Base-by-base conservation (phyloP, 2,888 invertebrate genomes). In the Dione vanillae region DNA sequence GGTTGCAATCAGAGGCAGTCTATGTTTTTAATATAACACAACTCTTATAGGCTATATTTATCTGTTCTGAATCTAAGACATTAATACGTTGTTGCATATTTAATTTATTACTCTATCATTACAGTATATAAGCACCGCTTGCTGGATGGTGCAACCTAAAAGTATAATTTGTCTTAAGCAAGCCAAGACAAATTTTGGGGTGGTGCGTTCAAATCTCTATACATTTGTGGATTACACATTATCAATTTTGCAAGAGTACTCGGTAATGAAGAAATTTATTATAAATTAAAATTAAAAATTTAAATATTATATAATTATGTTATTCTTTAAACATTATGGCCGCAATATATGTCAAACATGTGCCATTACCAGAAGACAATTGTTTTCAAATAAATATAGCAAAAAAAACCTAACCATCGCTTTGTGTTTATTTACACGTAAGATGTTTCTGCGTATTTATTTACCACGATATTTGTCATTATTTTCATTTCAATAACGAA, bases 101-200 rank as follows among this genome's bases (percentile, higher is more conserved):
- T 37, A 54, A 37, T 54, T 37, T 37, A 10, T 37, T 11, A 37
- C 27, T 54, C 20, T 35, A 54, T 54, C 37, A 54, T 54, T 54
- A 10, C 10, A 27, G 37, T 54, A 16, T 27, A 7, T 37, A 35
- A 35, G 35, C n/a, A 37, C 54, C 16, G 54, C n/a, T 35, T 54
- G 54, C n/a, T 54, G 16, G 54, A 37, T 54, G 16, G 16, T 54
- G 54, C 35, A 16, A 16, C 37, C 37, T 35, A 37, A 54, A n/a
- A n/a, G 37, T 37, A 16, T n/a, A 54, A 54, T 54, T 54, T 54
- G 16, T 54, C 54, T 54, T 37, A 16, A 54, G 37, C 54, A 54
- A 37, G n/a, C 37, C 10, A 37, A 11, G 37, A 16, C 27, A 54
- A 37, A 54, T 37, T 54, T 54, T 16, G 37, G 16, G n/a, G 54